phyloP scores from a whole-genome alignment of 2,888 invertebrate species.

The Mellilla xanthometata region DNA sequence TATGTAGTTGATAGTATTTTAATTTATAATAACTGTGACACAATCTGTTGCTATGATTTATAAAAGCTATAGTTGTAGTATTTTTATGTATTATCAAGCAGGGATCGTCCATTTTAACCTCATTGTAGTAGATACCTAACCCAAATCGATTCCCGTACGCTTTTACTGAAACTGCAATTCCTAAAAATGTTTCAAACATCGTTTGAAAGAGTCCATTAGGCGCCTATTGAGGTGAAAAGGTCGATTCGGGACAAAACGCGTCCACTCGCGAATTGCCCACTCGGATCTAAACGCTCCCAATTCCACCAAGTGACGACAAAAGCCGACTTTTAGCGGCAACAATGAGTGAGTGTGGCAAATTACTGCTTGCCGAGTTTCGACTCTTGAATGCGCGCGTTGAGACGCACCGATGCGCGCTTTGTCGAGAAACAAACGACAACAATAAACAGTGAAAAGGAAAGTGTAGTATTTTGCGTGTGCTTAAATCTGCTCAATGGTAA shows the following conservation, averaged over 20 bases:
- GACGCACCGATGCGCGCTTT: slow-evolving; percentile 67
- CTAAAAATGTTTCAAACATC: slow-evolving; percentile 32
- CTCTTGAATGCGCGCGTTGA: slow-evolving; percentile 74
- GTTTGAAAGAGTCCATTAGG: slow-evolving; percentile 36
- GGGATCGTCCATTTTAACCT: too few species aligned
- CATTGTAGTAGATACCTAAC: too few species aligned
- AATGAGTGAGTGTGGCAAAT: slow-evolving; percentile 79
- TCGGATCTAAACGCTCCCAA: slow-evolving; percentile 80
- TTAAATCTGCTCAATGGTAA: slow-evolving; percentile 66
- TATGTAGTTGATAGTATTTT: too few species aligned
- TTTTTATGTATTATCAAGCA: too few species aligned
- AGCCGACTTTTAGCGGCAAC: slow-evolving; percentile 77
- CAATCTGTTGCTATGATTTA: too few species aligned
- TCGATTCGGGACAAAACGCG: slow-evolving; percentile 48
- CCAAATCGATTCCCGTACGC: not conserved
- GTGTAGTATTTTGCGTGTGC: slow-evolving; percentile 77
- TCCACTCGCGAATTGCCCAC: slow-evolving; percentile 75
- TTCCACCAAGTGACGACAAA: slow-evolving; percentile 77
- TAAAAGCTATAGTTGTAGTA: too few species aligned
- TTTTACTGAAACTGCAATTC: slow-evolving; percentile 21
- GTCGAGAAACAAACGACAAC: slow-evolving; percentile 79
- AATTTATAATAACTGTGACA: too few species aligned
- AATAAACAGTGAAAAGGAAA: slow-evolving; percentile 81
- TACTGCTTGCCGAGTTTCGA: slow-evolving; percentile 66
- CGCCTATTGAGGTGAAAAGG: slow-evolving; percentile 36